phyloP scores from a whole-genome alignment of 2,888 invertebrate species.

The Sinodicranocentrus sp. region DNA sequence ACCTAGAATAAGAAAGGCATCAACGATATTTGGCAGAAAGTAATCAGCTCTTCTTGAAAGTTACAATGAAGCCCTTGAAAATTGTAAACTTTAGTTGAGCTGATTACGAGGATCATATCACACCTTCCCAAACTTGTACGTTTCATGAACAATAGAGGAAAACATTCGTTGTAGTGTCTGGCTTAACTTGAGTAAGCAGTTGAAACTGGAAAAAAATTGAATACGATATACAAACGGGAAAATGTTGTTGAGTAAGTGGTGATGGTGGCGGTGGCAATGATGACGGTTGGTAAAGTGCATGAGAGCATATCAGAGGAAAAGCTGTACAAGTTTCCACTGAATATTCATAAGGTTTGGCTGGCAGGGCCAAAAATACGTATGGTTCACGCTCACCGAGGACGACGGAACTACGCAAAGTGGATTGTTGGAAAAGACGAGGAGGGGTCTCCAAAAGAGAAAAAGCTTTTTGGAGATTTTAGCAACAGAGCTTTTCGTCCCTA shows the following conservation, averaged over 20 bases:
- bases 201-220: no score
- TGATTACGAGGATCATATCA: no score
- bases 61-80: constrained; percentile 39
- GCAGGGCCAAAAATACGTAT: constrained; percentile 32
- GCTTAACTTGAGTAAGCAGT: no score
- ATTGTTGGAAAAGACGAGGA: constrained; percentile 22
- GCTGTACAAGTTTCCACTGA: constrained; percentile 57
- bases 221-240: neutral
- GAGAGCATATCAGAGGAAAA: constrained; percentile 15
- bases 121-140: no score
- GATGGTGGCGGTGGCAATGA: neutral
- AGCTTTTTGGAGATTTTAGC: constrained; percentile 26
- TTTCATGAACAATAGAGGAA: no score
- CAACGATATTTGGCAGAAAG: no score
- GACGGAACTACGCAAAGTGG: constrained; percentile 20
- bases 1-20: no score
- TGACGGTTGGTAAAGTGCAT: constrained; percentile 33
- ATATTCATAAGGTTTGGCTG: constrained; percentile 69
- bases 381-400: neutral
- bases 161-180: no score
- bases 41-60: no score
- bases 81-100: no score
- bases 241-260: no score
- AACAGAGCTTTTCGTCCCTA: neutral
- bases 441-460: constrained; percentile 22